Evolutionary conservation across 2,888 invertebrate species (phyloP), one percentile per base, ranked within the genome.

Genomic region (Hetaerina titia): DNA sequence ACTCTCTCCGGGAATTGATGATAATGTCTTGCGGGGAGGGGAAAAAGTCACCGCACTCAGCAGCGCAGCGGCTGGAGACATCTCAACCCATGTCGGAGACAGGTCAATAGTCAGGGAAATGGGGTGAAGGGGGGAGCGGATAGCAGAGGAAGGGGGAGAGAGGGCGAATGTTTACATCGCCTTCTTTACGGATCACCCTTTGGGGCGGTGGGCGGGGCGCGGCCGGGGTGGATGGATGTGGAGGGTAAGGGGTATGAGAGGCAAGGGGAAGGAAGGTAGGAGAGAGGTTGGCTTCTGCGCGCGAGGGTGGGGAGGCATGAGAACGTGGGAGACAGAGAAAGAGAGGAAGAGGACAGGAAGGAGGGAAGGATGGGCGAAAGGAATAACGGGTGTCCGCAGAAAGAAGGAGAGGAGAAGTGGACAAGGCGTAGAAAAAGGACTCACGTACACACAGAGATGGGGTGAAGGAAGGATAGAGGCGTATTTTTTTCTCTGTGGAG

Each of bases 131-230:
- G 60, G 13, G 19, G 64, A 64, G 45, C n/a, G 89, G 45, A 4
- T 45, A 45, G 45, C 45, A 45, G 45, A 45, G 45, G 45, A 45
- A 45, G n/a, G 69, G 69, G 22, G 19, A n/a, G 63, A 89, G n/a
- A 31, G 60, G 60, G 13, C 60, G 90, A 90, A 90, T 64, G 90
- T 90, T 90, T 90, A 90, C 64, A 90, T 90, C 90, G 90, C 15
- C 90, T 90, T 22, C 90, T 90, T 90, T 90, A 45, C 60, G 25
- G 64, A 45, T 45, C 31, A 25, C 19, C 64, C 63, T 45, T 64
- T n/a, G 9, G n/a, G 60, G 90, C 13, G 17, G 25, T 56, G 60
- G 60, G 25, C 4, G 15, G 89, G 11, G 57, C 25, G 89, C 22
- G 45, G 56, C 4, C 19, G 56, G 15, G 13, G 22, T 22, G 81